Evolutionary conservation across 2,888 invertebrate genomes (phyloP), one percentile per base, ranked within the genome.

Genomic region (Tenthredo livida): DNA sequence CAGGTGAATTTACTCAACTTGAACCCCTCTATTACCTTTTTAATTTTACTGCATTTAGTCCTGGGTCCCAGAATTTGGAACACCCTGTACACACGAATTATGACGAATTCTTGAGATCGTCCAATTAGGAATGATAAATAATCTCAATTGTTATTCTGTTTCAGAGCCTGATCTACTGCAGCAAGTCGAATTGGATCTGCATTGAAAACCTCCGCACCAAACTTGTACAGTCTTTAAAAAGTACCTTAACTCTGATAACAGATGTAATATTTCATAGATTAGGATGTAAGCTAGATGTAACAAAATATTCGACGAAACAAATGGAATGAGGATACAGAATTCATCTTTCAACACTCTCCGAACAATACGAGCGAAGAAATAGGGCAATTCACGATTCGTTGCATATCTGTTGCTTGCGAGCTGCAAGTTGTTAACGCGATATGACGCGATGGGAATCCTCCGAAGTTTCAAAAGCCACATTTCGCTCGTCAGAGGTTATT

Each of bases 131-230:
- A 25, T 61, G 10, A 61, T 61, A 0, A 7, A 9, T 61, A 61
- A 61, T 10, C 10, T 21, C 25, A 61, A 21, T 61, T 21, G 3
- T 61, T 67, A 29, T 67, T 88, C 84, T 90, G 88, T 92, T 92
- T 82, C 91, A 93, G 93, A 93, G 77, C 92, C 93, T 84, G 93
- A 93, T 89, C 89, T 93, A 33, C 87, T 93, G 87, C 92, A 93
- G 83, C 91, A 91, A 86, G 92, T 93, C 77, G 92, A 93, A 84
- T 90, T 93, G 86, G 93, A 93, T 85, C 87, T 91, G 29, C 89
- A 90, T 67, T 88, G 89, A 85, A 90, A 88, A 89, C 37, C 47
- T 43, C 43, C 10, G n/a, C 25, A 73, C 72, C n/a, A 54, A 77
- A 77, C 4, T 77, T 77, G 77, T 77, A 77, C 77, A 77, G 77